Conservation (phyloP, 35 echinoderm and acorn worm genomes). For the Amphiura filiformis region DNA sequence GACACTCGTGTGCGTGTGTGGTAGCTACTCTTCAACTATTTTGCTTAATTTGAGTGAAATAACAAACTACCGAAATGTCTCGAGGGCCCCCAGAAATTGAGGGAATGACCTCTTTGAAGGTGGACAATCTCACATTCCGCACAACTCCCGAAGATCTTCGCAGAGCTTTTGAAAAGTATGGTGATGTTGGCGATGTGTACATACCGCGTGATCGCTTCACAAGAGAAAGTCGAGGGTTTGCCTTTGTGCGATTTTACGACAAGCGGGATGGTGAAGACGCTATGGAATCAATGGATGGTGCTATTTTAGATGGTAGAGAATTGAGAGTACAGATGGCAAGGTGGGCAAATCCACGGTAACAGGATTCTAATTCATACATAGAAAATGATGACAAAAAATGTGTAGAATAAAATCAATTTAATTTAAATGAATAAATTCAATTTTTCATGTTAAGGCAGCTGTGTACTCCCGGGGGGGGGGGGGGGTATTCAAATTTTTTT, state of each 20-base stretch:
- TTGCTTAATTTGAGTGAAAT: too few relatives aligned
- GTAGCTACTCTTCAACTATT: too few relatives aligned
- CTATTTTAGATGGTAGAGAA: conserved; percentile 80
- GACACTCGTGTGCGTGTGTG: too few relatives aligned
- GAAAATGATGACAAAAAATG: too few relatives aligned
- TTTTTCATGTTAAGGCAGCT: too few relatives aligned
- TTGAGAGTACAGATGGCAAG: conserved; percentile 91
- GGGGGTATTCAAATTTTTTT: too few relatives aligned
- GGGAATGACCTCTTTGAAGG: conserved; percentile 95
- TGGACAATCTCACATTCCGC: conserved; percentile 92
- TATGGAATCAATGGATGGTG: conserved; percentile 84
- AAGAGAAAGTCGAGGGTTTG: conserved; percentile 87
- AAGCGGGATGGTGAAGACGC: conserved; percentile 94
- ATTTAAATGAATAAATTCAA: too few relatives aligned
- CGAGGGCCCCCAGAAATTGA: conserved; percentile 87
- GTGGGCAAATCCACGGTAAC: conserved; percentile 86
- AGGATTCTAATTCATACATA: too few relatives aligned
- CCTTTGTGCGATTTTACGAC: conserved; percentile 88
- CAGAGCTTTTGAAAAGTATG: conserved; percentile 77
- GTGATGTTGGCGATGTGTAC: conserved; percentile 94
- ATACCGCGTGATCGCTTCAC: conserved; percentile 91
- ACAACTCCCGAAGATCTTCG: conserved; percentile 80
- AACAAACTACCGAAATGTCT: conserved; percentile 4
- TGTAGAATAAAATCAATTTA: too few relatives aligned
- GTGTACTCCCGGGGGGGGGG: too few relatives aligned